These are phyloP conservation scores for Carlito syrichta DNA, from an alignment of 2,113 vertebrate species.

Conservation along the genomic window DNA sequence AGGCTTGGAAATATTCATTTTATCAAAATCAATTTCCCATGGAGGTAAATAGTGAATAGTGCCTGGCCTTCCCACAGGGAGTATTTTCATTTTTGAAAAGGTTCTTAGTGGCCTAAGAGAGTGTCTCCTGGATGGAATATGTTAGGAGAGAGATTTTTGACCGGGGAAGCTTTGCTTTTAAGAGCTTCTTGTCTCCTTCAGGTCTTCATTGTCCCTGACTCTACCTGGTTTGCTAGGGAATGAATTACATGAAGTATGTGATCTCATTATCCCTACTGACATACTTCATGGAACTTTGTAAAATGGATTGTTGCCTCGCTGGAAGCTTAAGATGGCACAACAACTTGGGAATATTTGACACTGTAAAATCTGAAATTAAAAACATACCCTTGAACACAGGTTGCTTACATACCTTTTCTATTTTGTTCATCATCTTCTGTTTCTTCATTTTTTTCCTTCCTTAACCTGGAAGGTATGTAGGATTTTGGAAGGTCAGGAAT, in stretches of 20 bases:
- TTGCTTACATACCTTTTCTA: constrained; percentile 86
- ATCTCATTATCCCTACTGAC: not conserved
- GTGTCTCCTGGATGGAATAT: not conserved
- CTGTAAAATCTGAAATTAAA: not conserved
- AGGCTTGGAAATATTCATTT: not conserved
- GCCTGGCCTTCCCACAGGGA: not conserved
- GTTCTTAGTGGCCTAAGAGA: not conserved
- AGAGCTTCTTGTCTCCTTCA: not conserved
- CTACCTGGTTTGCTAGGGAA: not conserved
- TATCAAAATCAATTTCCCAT: not conserved
- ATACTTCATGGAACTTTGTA: not conserved
- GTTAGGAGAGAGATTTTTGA: not conserved
- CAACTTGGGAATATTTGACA: not conserved
- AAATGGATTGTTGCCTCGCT: not conserved
- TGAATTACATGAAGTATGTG: not conserved
- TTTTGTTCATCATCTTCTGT: constrained; percentile 80
- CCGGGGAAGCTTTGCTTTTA: not conserved
- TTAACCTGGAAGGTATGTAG: constrained; percentile 81
- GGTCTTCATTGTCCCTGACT: not conserved
- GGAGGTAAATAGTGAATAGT: not conserved
- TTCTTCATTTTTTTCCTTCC: constrained; percentile 74
- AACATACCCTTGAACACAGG: not conserved
- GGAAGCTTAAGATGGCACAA: not conserved
- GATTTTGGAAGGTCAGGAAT: constrained; percentile 87
- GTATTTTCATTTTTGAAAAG: constrained; percentile 17